Evolutionary conservation across 2,113 vertebrate genomes (phyloP).

Genomic region (Pipa parva): DNA sequence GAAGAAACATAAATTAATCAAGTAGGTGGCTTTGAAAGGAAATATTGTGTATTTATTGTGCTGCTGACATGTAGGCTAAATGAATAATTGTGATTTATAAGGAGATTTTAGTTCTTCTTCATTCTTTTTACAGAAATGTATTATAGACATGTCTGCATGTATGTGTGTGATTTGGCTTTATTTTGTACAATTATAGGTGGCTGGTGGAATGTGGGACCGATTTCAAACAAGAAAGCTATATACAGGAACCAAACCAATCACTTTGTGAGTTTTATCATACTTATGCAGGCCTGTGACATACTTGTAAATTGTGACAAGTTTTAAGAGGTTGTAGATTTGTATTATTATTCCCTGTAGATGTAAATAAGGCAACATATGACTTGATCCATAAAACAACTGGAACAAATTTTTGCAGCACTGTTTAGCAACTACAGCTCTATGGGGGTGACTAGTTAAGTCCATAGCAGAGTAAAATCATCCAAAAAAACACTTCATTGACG

Average conservation of each 20-base stretch:
- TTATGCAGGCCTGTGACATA: not conserved
- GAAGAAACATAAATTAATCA: too few species aligned
- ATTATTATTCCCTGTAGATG: not conserved
- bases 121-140: too few species aligned
- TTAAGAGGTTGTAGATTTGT: not conserved
- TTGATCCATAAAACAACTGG: not conserved
- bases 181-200: constrained; percentile 50
- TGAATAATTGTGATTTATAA: too few species aligned
- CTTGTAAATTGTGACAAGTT: not conserved
- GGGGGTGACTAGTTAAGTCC: not conserved
- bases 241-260: constrained; percentile 51
- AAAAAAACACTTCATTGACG: too few species aligned
- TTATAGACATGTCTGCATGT: too few species aligned
- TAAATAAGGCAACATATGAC: not conserved
- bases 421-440: not conserved
- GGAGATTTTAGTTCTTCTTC: too few species aligned
- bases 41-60: too few species aligned
- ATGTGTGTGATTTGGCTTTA: not conserved
- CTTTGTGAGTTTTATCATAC: constrained; percentile 58
- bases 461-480: too few species aligned
- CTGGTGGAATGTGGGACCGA: constrained; percentile 64
- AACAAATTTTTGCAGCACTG: not conserved
- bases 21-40: too few species aligned
- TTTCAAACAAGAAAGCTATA: constrained; percentile 59
- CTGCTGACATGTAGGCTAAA: too few species aligned